Conservation (phyloP, 1,140 invertebrate genomes). For the Anastatus disparis region DNA sequence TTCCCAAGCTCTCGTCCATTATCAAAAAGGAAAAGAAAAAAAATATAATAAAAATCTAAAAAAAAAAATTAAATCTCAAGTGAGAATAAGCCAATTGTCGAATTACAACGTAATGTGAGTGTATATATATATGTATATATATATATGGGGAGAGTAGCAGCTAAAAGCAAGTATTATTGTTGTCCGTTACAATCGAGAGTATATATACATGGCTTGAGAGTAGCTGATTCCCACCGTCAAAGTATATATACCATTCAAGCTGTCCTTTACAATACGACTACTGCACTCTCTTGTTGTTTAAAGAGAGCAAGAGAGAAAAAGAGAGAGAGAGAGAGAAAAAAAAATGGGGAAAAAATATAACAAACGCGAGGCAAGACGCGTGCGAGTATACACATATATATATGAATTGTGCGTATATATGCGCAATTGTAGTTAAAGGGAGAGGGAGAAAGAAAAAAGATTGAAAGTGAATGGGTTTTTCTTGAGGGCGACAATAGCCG, state of each 20-base stretch:
- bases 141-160: background rate
- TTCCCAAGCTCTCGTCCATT: too few species aligned
- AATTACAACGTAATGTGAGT: slow-evolving; percentile 7
- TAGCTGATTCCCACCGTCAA: slow-evolving; percentile 9
- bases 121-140: too few species aligned
- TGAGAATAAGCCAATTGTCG: slow-evolving; percentile 31
- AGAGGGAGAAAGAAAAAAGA: too few species aligned
- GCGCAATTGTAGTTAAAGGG: background rate
- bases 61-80: background rate
- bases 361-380: background rate
- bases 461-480: background rate
- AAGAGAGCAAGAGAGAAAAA: too few species aligned
- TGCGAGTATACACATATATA: too few species aligned
- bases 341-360: background rate
- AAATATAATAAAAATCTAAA: background rate
- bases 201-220: background rate
- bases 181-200: background rate
- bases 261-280: background rate
- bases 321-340: too few species aligned
- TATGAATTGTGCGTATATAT: too few species aligned
- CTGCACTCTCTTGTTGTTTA: background rate
- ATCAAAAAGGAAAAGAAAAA: background rate
- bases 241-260: background rate
- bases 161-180: too few species aligned
- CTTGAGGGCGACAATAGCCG: background rate